Evolutionary conservation across 2,888 invertebrate genomes (phyloP), one percentile per base, ranked within the genome.

Genomic region (Amiota minor): DNA sequence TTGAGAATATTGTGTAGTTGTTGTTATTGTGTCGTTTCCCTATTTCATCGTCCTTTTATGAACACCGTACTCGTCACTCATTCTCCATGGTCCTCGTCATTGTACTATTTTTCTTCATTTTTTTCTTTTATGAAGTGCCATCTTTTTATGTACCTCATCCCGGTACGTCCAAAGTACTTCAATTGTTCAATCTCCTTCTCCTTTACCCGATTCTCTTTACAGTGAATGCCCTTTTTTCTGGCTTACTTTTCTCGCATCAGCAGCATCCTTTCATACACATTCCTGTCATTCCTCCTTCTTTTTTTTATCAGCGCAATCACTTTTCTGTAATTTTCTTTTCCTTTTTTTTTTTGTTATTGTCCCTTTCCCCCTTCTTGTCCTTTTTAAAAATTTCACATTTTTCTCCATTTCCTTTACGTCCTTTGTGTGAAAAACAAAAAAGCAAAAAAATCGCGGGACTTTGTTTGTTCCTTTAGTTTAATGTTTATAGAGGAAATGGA

Each of bases 121-220:
- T 35, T 35, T 35, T n/a, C n/a, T 77, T 83, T 83, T 82, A 83
- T 83, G 82, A 83, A 83, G 83, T 83, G 82, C 80, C 81, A 83
- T 82, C 82, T 82, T 77, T 80, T 81, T 83, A 12, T 14, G 14
- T 62, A 12, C 10, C 35, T 62, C 35, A 35, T 62, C 14, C 23
- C n/a, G 14, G 35, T 62, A 23, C 16, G 18, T 46, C 23, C 67
- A 68, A 68, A 68, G 67, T 50, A 50, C 50, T 68, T 68, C 53
- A 71, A 64, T 73, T 71, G 73, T 61, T 75, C 75, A 73, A 61
- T 62, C 71, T 72, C 75, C 72, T 64, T 73, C 56, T 72, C 73
- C 59, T 53, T 59, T 14, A n/a, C 55, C 56, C 47, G n/a, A 35
- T 6, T 4, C 35, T 35, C 35, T 2, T 35, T 2, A 6, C 35